Base-by-base conservation (phyloP, 2,888 invertebrate species). In the Molorchus minor region DNA sequence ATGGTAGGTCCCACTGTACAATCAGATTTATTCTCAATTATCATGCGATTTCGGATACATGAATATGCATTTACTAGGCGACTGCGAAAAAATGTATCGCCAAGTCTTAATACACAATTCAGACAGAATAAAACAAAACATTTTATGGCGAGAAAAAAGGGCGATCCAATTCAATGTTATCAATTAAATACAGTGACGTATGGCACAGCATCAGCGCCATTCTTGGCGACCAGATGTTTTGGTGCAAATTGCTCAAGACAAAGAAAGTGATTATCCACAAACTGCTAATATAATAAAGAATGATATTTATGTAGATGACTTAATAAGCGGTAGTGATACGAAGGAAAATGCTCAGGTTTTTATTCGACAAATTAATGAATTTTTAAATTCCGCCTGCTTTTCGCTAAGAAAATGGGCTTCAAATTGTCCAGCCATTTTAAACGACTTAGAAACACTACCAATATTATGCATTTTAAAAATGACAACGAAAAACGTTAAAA, bases 401-500 rank as follows among this genome's bases (percentile, higher is more conserved):
- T n/a, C n/a, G n/a, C n/a, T n/a, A n/a, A n/a, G n/a, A n/a, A n/a
- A n/a, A n/a, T n/a, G 2, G 40, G 49, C 29, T 4, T 56, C 38
- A 1, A 49, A 49, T 40, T 19, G 8, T 13, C 25, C 20, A 25
- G 25, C 20, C n/a, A 43, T 43, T 3, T 43, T 43, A 21, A 25
- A 21, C 8, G 13, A 43, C 15, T n/a, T 43, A 12, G 43, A 43
- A 21, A 43, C n/a, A 43, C 43, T 13, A 43, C 43, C 2, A 43
- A 20, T 2, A 25, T 43, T 5, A 43, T 56, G 47, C 29, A 49
- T 20, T 40, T 52, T 52, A 35, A 16, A 2, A 40, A 38, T 17
- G 33, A 43, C 19, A 45, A 38, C 20, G 43, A 58, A 12, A 41
- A 3, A 10, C n/a, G 16, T 33, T 12, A 58, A 58, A 40, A 58